Evolutionary conservation across 2,888 invertebrate species (phyloP).

Genomic region (Heteropelma amictum): DNA sequence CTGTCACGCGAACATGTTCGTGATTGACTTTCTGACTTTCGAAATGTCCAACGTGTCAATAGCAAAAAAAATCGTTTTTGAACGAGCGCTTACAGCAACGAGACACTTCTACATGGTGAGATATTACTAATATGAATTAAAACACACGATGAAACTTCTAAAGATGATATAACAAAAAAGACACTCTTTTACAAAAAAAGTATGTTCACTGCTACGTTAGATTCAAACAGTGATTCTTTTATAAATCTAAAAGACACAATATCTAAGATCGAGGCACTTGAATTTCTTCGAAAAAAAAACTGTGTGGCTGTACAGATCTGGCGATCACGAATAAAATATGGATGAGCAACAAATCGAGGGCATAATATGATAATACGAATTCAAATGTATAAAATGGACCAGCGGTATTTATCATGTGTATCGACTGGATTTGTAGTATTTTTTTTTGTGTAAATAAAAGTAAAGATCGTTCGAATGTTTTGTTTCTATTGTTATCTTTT

Average conservation of each 20-base stretch:
- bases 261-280: constrained; percentile 44
- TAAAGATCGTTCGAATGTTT: too few species aligned
- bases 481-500: too few species aligned
- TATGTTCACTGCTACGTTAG: constrained; percentile 10
- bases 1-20: not conserved
- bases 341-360: too few species aligned
- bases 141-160: constrained; percentile 30
- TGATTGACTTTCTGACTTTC: not conserved
- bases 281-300: not conserved
- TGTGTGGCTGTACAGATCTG: constrained; percentile 28
- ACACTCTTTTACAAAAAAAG: not conserved
- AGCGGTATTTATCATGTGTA: too few species aligned
- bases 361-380: too few species aligned
- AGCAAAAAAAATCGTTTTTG: constrained; percentile 1
- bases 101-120: constrained; percentile 29
- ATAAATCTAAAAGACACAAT: constrained; percentile 33
- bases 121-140: constrained; percentile 1
- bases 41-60: constrained; percentile 14
- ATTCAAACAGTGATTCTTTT: constrained; percentile 12
- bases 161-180: constrained; percentile 7
- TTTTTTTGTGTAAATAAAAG: too few species aligned
- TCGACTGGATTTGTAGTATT: too few species aligned
- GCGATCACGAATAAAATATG: constrained; percentile 8
- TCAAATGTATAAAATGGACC: too few species aligned
- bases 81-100: constrained; percentile 17